A percentile compares a stretch with the other conserved stretches of the same genome.
phyloP scores from a whole-genome alignment of 1,140 invertebrate species.

The Aricia agestis region DNA sequence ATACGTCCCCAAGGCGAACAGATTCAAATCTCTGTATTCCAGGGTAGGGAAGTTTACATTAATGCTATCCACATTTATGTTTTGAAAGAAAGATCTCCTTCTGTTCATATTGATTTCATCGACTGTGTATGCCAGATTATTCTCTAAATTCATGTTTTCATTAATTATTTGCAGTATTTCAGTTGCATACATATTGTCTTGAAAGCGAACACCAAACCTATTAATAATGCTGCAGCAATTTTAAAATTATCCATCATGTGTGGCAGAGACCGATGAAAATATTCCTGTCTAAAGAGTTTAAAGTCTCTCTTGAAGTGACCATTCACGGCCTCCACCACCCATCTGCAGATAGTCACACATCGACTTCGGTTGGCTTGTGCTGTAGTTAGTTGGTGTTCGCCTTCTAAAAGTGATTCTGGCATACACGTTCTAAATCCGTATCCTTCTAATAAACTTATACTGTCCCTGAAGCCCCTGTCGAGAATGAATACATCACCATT shows the following conservation, averaged over 20 bases:
- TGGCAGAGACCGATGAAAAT: background rate
- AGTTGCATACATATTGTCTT: no score
- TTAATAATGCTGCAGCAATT: no score
- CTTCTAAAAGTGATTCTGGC: no score
- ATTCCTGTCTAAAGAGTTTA: constrained; percentile 1
- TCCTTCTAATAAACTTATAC: no score
- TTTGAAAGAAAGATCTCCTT: background rate
- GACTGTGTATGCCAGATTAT: constrained; percentile 27
- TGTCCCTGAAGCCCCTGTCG: no score
- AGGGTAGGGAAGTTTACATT: constrained; percentile 27
- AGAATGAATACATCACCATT: no score
- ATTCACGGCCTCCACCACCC: constrained; percentile 6
- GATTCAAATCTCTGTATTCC: constrained; percentile 17
- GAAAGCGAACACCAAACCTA: no score
- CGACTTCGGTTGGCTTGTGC: no score
- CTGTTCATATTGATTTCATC: constrained; percentile 1
- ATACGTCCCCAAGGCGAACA: constrained; percentile 23
- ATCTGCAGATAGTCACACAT: constrained; percentile 6
- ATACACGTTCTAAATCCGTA: no score
- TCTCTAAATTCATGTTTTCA: constrained; percentile 26
- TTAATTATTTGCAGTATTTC: background rate
- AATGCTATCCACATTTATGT: constrained; percentile 15
- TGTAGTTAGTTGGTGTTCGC: no score
- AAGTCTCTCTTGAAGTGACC: constrained; percentile 1
- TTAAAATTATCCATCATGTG: background rate